Conservation (phyloP, 2,888 invertebrate species). For the Anagyrus pseudococci region DNA sequence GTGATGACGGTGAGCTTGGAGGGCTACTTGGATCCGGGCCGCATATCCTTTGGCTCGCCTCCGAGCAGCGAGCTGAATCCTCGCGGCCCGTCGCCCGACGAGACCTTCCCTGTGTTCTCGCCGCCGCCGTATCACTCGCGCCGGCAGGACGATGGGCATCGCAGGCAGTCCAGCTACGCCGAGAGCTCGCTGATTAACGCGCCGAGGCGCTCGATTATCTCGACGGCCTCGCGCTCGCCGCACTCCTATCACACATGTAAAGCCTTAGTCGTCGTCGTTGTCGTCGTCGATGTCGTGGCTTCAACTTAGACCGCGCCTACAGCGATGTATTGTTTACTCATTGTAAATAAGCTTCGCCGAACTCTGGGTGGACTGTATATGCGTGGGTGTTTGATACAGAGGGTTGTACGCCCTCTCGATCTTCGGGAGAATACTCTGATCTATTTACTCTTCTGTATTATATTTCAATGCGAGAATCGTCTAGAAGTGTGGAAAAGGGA, state of each 20-base stretch:
- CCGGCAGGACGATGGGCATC: too few relatives aligned
- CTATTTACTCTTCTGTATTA: too few relatives aligned
- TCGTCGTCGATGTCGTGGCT: conserved; percentile 33
- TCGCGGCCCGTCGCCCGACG: conserved; percentile 76
- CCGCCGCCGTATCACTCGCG: conserved; percentile 70
- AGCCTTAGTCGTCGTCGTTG: conserved; percentile 22
- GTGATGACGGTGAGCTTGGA: conserved; percentile 85
- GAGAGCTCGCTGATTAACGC: conserved; percentile 65
- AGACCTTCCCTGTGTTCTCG: conserved; percentile 85
- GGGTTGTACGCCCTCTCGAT: too few relatives aligned
- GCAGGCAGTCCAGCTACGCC: conserved; percentile 60
- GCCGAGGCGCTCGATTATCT: conserved; percentile 75
- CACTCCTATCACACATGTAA: conserved; percentile 93
- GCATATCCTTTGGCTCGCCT: conserved; percentile 82
- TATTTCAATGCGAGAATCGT: too few relatives aligned
- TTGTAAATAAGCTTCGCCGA: too few relatives aligned
- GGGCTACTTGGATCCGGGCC: conserved; percentile 83
- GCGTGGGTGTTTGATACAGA: too few relatives aligned
- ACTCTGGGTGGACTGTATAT: too few relatives aligned
- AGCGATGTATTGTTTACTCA: too few relatives aligned
- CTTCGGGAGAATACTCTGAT: too few relatives aligned
- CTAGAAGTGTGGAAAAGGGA: too few relatives aligned
- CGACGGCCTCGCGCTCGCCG: conserved; percentile 77
- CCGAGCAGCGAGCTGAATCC: conserved; percentile 76
- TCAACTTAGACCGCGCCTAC: neutral